phyloP scores from a whole-genome alignment of 35 echinoderm and acorn worm genomes.

The Lytechinus variegatus region DNA sequence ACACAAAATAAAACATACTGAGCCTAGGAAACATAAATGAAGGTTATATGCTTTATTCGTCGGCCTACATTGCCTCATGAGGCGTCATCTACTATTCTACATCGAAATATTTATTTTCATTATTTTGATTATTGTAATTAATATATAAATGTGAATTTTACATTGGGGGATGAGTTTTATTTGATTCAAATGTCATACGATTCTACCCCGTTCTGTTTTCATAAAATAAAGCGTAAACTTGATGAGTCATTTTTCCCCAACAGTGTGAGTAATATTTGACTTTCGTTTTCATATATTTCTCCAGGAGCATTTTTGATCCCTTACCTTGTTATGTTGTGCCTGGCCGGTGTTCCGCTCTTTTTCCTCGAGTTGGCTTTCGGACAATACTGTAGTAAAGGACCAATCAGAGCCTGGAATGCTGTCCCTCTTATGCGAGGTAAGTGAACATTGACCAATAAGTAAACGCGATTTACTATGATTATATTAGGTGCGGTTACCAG shows the following conservation, averaged over 20 bases:
- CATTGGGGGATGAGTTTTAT: no score
- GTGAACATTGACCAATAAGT: conserved; percentile 19
- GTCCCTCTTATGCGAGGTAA: conserved; percentile 84
- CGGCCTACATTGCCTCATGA: no score
- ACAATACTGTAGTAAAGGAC: conserved; percentile 80
- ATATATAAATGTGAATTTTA: no score
- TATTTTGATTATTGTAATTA: no score
- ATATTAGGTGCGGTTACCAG: neutral
- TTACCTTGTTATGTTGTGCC: conserved; percentile 81
- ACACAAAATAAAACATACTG: no score
- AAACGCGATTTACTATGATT: neutral
- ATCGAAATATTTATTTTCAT: no score
- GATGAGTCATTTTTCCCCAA: neutral
- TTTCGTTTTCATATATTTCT: conserved; percentile 39
- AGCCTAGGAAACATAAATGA: no score
- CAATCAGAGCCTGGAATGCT: conserved; percentile 73
- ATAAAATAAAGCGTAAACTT: neutral
- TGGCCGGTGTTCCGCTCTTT: conserved; percentile 85
- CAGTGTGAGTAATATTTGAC: neutral
- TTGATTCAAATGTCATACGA: no score
- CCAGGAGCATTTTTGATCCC: conserved; percentile 92
- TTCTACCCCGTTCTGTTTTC: no score
- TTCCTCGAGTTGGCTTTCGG: conserved; percentile 85
- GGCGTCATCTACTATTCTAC: no score
- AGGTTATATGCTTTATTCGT: no score